Percentiles rank a stretch among this genome's conserved stretches.
Conservation (phyloP, 2,797 vertebrate genomes). For the Myotis vivesi region DNA sequence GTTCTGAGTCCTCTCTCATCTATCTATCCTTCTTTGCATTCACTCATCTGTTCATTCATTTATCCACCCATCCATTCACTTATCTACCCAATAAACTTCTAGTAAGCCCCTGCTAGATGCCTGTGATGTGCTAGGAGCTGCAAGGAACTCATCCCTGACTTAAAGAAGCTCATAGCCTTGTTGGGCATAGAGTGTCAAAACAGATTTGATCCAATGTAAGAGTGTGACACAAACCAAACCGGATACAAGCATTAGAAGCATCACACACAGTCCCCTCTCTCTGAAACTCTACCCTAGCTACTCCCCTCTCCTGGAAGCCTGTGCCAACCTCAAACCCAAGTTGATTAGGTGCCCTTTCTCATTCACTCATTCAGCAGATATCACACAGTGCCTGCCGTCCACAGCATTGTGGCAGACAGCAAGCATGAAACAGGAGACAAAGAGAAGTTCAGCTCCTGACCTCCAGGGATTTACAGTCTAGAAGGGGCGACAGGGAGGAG, state of each 20-base stretch:
- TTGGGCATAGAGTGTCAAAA: neutral
- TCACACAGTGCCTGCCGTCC: neutral
- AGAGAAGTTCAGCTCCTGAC: neutral
- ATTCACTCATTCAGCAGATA: neutral
- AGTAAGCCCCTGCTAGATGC: neutral
- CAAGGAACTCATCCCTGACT: neutral
- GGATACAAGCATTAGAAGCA: neutral
- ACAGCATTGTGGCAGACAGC: neutral
- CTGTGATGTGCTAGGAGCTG: neutral
- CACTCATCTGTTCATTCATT: neutral
- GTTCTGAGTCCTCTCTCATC: neutral
- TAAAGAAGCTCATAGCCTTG: neutral
- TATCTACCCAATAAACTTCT: neutral
- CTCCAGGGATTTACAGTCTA: neutral
- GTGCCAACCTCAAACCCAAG: neutral
- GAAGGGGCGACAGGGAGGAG: neutral
- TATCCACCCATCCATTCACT: neutral
- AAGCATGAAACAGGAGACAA: neutral
- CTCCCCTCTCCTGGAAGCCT: neutral
- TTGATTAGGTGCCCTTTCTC: neutral
- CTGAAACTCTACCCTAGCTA: neutral
- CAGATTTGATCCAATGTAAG: neutral
- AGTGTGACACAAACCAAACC: neutral
- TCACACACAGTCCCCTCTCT: neutral
- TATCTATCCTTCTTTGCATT: neutral